Conservation (phyloP, 2,888 invertebrate species). For the Ferdinandea cuprea region DNA sequence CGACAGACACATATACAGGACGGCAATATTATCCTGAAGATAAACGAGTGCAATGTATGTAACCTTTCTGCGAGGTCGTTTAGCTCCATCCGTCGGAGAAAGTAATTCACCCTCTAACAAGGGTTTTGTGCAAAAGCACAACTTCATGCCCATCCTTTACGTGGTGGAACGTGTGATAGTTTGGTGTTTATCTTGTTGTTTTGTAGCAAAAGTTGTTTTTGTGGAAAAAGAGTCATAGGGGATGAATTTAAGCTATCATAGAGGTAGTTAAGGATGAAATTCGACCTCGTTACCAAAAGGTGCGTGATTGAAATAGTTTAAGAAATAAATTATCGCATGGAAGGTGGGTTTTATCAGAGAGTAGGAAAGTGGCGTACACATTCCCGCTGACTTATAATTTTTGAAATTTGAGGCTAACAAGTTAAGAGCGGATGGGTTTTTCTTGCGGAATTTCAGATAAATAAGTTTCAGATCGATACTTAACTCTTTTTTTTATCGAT, state of each 20-base stretch:
- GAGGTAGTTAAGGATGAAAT: not conserved
- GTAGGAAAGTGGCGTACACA: no score
- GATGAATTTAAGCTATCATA: not conserved
- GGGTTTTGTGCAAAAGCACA: not conserved
- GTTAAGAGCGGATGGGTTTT: no score
- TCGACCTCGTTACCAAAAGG: not conserved
- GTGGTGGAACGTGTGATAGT: constrained; percentile 25
- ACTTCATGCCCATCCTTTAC: constrained; percentile 10
- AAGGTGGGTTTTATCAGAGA: not conserved
- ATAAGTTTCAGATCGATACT: no score
- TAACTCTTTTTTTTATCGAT: no score
- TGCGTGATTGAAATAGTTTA: constrained; percentile 40
- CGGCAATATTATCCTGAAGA: constrained; percentile 51
- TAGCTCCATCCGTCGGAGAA: constrained; percentile 2
- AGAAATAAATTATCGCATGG: constrained; percentile 25
- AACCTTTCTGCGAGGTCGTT: constrained; percentile 57
- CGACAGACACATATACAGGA: not conserved
- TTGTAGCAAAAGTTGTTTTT: constrained; percentile 8
- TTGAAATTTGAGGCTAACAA: no score
- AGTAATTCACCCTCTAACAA: constrained; percentile 55
- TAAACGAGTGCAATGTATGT: constrained; percentile 34
- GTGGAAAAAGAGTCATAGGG: not conserved
- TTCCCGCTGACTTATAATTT: no score
- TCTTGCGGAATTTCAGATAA: no score
- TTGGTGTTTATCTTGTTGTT: constrained; percentile 1